Evolutionary conservation across 1,140 invertebrate genomes (phyloP).

Genomic region (Nebria ingens): DNA sequence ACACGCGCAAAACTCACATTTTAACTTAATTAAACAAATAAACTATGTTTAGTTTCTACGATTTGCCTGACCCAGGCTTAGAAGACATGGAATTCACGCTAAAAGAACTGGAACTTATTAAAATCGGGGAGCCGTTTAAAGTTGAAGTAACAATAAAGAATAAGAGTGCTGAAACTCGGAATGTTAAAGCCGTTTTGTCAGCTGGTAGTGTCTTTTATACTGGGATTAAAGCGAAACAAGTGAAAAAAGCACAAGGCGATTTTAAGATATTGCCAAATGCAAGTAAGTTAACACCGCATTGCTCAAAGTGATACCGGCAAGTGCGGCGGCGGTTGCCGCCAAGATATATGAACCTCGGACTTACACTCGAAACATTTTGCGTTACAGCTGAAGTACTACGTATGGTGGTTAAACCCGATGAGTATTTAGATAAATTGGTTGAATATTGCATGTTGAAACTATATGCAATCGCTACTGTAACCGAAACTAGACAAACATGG

Average conservation of each 20-base stretch:
- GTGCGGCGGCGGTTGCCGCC: no score
- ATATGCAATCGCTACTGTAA: slow-evolving; percentile 54
- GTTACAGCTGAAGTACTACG: slow-evolving; percentile 50
- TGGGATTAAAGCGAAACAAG: slow-evolving; percentile 53
- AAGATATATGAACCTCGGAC: no score
- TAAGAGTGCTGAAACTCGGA: slow-evolving; percentile 41
- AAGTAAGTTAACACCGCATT: slow-evolving; percentile 45
- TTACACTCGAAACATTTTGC: no score
- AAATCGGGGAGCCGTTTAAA: slow-evolving; percentile 55
- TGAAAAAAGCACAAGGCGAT: slow-evolving; percentile 57
- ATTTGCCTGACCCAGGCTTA: slow-evolving; percentile 39
- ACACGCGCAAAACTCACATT: background rate
- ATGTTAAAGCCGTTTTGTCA: slow-evolving; percentile 49
- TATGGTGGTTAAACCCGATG: slow-evolving; percentile 45
- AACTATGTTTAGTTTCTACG: slow-evolving; percentile 41
- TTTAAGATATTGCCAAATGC: slow-evolving; percentile 45
- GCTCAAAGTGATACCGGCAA: no score
- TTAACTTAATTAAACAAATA: background rate
- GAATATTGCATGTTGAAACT: slow-evolving; percentile 68
- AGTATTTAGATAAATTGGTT: slow-evolving; percentile 61
- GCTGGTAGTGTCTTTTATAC: slow-evolving; percentile 67
- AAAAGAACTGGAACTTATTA: slow-evolving; percentile 53
- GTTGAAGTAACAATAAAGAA: slow-evolving; percentile 56
- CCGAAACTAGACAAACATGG: slow-evolving; percentile 64
- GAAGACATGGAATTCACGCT: slow-evolving; percentile 61